Base-by-base conservation (phyloP, 2,797 vertebrate species). In the Lepus townsendii region DNA sequence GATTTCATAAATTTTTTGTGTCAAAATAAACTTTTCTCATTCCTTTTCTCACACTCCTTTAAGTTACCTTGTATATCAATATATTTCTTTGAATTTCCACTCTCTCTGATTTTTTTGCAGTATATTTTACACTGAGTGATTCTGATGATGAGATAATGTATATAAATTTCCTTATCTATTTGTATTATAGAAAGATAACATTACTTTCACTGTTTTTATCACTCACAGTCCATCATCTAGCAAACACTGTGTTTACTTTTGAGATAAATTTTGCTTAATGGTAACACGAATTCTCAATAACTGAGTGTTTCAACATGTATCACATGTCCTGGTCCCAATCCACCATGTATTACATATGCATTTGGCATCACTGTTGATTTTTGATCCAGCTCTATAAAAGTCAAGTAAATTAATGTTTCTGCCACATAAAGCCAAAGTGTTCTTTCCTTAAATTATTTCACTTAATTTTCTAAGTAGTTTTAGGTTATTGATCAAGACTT, bases 371-470 rank as follows among this genome's bases (percentile, higher is more conserved):
- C 38, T 96, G 80, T 88, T 94, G 78, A 68, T 82, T 88, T 93
- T 66, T 88, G 88, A 54, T 90, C 68, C 66, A 65, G 66, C 27
- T 92, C 85, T 79, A 90, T 90, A 89, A 93, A 93, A 96, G 42
- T 80, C 89, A 96, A 95, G 88, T 86, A 78, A 96, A 95, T 85
- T 88, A 91, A 85, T 89, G 88, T 73, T 95, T 91, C 85, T 95
- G 75, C 68, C 85, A 82, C 78, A 77, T 90, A 78, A 95, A 88
- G 89, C 27, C 80, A 1, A 95, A 93, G 90, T 69, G 92, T 16
- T 16, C 38, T 97, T 93, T 91, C n/a, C 69, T 83, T 91, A 77
- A 94, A 94, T 82, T 71, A 60, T 16, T 54, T 73, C 73, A 80
- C 69, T 76, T 84, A 20, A 1, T 63, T 82, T 52, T 83, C 92